phyloP scores from a whole-genome alignment of 2,797 vertebrate genomes.

The Cossypha niveicapilla region DNA sequence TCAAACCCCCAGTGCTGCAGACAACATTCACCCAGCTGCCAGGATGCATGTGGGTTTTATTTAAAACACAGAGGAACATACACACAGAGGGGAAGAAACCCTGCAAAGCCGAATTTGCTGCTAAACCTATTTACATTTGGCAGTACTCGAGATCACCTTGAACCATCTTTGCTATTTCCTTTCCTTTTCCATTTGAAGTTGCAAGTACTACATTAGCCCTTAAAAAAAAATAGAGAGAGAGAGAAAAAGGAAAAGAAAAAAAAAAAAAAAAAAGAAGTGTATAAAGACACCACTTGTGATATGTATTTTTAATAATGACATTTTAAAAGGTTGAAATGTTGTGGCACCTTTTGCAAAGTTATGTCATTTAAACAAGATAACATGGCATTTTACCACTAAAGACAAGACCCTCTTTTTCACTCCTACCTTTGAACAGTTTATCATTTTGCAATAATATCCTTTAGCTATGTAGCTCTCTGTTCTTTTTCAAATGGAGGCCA shows the following conservation, averaged over 20 bases:
- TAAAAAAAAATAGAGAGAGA: not conserved
- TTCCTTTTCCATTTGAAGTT: conserved; percentile 9
- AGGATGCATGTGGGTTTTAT: not conserved
- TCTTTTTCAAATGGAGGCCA: conserved; percentile 21
- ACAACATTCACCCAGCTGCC: not conserved
- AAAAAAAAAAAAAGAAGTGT: not conserved
- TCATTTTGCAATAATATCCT: conserved; percentile 30
- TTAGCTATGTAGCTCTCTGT: conserved; percentile 7
- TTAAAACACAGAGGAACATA: not conserved
- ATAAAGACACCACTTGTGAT: not conserved
- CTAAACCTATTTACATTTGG: not conserved
- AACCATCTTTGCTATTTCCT: not conserved
- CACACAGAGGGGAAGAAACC: not conserved
- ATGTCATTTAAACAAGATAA: conserved; percentile 44
- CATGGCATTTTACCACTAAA: conserved; percentile 30
- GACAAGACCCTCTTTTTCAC: not conserved
- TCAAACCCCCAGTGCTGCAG: not conserved
- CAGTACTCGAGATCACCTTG: not conserved
- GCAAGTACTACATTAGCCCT: not conserved
- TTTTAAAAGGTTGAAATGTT: conserved; percentile 53
- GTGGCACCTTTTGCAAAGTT: not conserved
- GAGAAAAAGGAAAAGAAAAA: rapidly evolving
- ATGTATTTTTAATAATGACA: conserved; percentile 13
- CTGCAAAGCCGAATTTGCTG: not conserved
- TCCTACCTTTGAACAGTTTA: not conserved